Percentiles rank a stretch among this genome's conserved stretches.
These are phyloP conservation scores for Malurus alboscapulatus DNA, from an alignment of 2,113 vertebrate species.

Conservation along the genomic window DNA sequence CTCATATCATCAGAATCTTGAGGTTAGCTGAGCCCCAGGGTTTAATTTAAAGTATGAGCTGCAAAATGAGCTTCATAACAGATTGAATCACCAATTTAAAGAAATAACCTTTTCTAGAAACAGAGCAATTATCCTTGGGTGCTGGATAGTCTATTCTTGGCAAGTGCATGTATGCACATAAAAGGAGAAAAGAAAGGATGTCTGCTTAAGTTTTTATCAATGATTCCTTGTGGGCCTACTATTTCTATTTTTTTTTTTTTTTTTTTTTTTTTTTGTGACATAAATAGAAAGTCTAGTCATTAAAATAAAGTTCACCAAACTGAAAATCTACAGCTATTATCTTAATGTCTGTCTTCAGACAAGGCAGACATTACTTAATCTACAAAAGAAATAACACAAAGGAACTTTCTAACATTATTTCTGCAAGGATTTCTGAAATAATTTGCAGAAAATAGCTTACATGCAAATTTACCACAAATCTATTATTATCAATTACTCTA, in stretches of 20 bases:
- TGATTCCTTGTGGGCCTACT: neutral
- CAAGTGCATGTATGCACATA: neutral
- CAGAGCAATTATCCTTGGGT: slow-evolving; percentile 6
- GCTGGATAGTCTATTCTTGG: neutral
- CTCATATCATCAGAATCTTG: slow-evolving; percentile 13
- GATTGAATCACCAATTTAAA: slow-evolving; percentile 45
- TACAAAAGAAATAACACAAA: neutral
- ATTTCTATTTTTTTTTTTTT: neutral
- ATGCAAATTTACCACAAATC: neutral
- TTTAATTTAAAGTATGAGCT: slow-evolving; percentile 50
- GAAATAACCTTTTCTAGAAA: slow-evolving; percentile 55
- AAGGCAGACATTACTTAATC: neutral
- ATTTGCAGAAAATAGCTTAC: neutral
- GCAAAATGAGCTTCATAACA: slow-evolving; percentile 32
- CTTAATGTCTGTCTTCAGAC: neutral
- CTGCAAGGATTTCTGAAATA: neutral
- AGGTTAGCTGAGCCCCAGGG: slow-evolving; percentile 40
- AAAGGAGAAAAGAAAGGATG: neutral
- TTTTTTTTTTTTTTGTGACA: neutral
- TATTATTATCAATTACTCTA: neutral
- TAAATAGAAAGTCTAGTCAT: neutral
- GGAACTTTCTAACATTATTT: neutral
- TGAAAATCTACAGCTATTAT: neutral
- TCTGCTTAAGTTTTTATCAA: neutral
- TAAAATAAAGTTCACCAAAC: neutral